Evolutionary conservation across 2,888 invertebrate species (phyloP).

Genomic region (Mythimna loreyi): DNA sequence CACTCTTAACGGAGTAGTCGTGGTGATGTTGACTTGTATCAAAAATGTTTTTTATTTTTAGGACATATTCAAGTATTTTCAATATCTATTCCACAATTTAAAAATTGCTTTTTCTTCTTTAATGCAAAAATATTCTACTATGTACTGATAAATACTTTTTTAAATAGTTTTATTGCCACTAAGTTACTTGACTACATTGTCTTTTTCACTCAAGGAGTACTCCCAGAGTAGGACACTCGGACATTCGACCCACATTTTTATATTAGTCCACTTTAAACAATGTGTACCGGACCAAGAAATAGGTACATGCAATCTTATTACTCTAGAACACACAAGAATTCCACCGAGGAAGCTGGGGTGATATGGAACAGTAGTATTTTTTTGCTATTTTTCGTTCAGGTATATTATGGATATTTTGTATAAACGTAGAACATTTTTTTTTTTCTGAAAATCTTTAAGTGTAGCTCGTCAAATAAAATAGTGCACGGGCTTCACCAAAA

Average conservation of each 20-base stretch:
- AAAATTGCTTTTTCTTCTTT: too few species aligned
- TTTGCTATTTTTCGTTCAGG: neutral
- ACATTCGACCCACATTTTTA: constrained; percentile 61
- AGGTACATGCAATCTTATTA: constrained; percentile 81
- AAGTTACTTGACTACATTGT: neutral
- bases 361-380: constrained; percentile 14
- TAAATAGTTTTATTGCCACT: neutral
- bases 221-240: constrained; percentile 12
- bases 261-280: constrained; percentile 58
- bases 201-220: constrained; percentile 11
- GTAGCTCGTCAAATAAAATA: too few species aligned
- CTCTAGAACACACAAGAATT: constrained; percentile 75
- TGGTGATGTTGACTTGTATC: too few species aligned
- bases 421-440: too few species aligned
- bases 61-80: too few species aligned
- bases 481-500: too few species aligned
- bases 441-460: too few species aligned
- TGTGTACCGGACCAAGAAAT: constrained; percentile 76
- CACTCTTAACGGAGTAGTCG: too few species aligned
- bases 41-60: too few species aligned
- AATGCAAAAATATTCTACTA: too few species aligned
- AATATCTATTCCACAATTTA: too few species aligned
- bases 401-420: too few species aligned
- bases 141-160: neutral
- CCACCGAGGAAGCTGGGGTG: constrained; percentile 69